A percentile compares a stretch with the other conserved stretches of the same genome.
Conservation (phyloP, 2,888 invertebrate species). For the Troides oblongomaculatus region DNA sequence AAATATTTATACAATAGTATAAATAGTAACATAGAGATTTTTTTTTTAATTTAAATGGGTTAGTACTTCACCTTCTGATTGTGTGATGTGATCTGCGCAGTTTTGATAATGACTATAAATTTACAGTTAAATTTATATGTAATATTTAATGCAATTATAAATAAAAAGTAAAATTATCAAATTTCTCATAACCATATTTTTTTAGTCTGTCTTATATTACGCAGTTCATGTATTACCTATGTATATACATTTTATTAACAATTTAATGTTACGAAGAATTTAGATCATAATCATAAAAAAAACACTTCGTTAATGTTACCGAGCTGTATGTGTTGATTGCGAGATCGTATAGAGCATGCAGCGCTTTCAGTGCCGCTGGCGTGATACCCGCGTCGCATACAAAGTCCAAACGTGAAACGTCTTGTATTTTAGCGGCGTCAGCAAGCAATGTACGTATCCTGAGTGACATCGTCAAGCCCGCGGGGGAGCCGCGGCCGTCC, state of each 20-base stretch:
- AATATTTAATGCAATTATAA: too few relatives aligned
- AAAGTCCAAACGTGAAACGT: conserved; percentile 67
- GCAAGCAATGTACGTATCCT: conserved; percentile 80
- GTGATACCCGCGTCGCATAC: conserved; percentile 67
- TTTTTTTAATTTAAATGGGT: too few relatives aligned
- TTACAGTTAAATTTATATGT: too few relatives aligned
- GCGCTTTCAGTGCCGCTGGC: conserved; percentile 51
- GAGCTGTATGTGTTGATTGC: conserved; percentile 63
- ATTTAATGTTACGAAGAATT: background rate
- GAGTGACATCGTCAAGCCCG: conserved; percentile 41
- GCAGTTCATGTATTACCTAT: too few relatives aligned
- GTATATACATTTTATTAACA: background rate
- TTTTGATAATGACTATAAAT: too few relatives aligned
- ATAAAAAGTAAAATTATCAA: too few relatives aligned
- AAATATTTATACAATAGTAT: too few relatives aligned
- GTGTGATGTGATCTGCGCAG: too few relatives aligned
- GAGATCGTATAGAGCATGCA: conserved; percentile 60
- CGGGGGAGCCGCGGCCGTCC: conserved; percentile 81
- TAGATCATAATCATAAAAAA: background rate
- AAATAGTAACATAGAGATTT: too few relatives aligned
- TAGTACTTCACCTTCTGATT: too few relatives aligned
- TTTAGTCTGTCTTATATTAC: too few relatives aligned
- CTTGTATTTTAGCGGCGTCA: conserved; percentile 84
- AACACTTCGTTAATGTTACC: conserved; percentile 43
- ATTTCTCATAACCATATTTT: too few relatives aligned